These are phyloP conservation scores for Alaudala cheleensis DNA, from an alignment of 2,113 vertebrate genomes.

Conservation along the genomic window DNA sequence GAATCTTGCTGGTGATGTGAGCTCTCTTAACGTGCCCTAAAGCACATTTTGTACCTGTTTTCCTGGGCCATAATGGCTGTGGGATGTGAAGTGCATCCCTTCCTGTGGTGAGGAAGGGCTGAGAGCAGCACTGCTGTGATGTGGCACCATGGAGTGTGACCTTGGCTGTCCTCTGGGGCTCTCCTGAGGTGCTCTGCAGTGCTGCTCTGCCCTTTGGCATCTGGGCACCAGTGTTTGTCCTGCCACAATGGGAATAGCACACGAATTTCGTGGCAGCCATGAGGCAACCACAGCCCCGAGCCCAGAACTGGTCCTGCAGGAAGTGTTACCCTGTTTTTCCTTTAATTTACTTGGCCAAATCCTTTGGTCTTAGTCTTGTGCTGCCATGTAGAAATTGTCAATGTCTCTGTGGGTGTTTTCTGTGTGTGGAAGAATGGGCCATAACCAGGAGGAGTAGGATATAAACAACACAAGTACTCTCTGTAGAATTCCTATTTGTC, in stretches of 20 bases:
- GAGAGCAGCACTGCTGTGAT: neutral
- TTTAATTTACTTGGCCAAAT: slow-evolving; percentile 8
- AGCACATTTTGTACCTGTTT: neutral
- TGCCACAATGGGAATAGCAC: neutral
- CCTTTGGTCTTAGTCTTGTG: neutral
- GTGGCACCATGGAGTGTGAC: neutral
- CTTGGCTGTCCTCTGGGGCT: neutral
- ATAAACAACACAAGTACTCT: neutral
- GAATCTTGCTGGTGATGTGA: neutral
- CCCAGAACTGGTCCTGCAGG: slow-evolving; percentile 40
- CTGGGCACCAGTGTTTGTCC: neutral
- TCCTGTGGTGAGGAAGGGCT: neutral
- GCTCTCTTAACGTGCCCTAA: neutral
- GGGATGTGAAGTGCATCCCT: slow-evolving; percentile 1
- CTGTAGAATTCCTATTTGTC: neutral
- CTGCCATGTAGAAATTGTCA: neutral
- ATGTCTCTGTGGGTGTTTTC: neutral
- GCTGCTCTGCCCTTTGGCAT: neutral
- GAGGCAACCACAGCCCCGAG: neutral
- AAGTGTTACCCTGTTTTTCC: neutral
- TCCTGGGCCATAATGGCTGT: neutral
- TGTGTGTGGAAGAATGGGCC: neutral
- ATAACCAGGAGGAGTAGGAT: neutral
- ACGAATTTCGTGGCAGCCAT: neutral
- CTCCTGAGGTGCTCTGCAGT: neutral